Conservation (phyloP, 2,888 invertebrate species). For the Mayetiola destructor region DNA sequence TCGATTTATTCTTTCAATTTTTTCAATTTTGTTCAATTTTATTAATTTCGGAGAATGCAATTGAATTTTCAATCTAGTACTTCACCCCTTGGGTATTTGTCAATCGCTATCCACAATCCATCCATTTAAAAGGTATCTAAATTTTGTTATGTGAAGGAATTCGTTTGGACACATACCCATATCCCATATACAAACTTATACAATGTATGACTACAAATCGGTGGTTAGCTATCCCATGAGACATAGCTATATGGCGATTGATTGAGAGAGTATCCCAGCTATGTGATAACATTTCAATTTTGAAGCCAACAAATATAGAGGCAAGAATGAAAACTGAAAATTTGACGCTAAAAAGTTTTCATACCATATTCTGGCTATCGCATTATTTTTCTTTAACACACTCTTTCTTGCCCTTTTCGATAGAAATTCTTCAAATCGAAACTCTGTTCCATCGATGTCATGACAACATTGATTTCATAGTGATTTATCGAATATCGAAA, state of each 20-base stretch:
- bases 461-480: background rate
- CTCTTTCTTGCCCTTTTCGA: background rate
- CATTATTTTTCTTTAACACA: background rate
- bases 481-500: background rate
- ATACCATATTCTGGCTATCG: background rate
- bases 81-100: too few relatives aligned
- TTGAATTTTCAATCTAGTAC: too few relatives aligned
- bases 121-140: slow-evolving; percentile 10
- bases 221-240: slow-evolving; percentile 9
- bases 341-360: too few relatives aligned
- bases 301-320: background rate
- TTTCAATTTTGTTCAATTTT: too few relatives aligned
- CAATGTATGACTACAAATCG: too few relatives aligned
- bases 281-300: too few relatives aligned
- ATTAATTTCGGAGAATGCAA: too few relatives aligned
- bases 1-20: too few relatives aligned
- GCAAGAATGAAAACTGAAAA: slow-evolving; percentile 3
- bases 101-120: too few relatives aligned
- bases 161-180: slow-evolving; percentile 8
- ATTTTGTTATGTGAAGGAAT: slow-evolving; percentile 9
- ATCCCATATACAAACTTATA: too few relatives aligned
- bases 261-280: slow-evolving; percentile 2
- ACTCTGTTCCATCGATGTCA: background rate
- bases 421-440: background rate
- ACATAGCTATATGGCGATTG: background rate